Percentiles rank a stretch among this genome's conserved stretches.
Conservation (phyloP, 2,888 invertebrate genomes). For the Dicycla oo region DNA sequence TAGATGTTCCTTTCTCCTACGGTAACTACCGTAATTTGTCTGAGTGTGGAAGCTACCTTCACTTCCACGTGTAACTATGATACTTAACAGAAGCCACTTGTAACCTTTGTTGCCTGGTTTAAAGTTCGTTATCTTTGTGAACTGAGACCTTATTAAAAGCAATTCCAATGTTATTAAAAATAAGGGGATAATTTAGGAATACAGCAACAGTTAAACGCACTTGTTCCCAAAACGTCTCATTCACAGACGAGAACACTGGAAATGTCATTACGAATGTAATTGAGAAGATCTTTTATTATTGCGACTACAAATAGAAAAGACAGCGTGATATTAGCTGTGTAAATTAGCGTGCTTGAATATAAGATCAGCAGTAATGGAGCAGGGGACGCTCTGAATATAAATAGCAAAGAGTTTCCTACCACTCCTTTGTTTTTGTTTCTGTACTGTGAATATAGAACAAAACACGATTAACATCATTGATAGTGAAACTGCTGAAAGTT, state of each 20-base stretch:
- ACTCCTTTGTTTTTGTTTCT: conserved; percentile 45
- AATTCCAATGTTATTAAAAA: conserved; percentile 35
- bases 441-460: conserved; percentile 36
- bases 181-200: conserved; percentile 31
- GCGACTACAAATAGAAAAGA: conserved; percentile 35
- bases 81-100: conserved; percentile 10
- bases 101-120: conserved; percentile 21
- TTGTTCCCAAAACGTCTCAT: conserved; percentile 31
- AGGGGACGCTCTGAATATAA: conserved; percentile 36
- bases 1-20: no score
- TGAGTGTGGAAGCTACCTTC: conserved; percentile 6
- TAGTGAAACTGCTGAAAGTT: conserved; percentile 62
- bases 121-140: conserved; percentile 7
- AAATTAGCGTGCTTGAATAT: conserved; percentile 43
- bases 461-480: conserved; percentile 54
- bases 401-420: conserved; percentile 23
- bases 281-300: conserved; percentile 48
- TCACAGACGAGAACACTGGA: conserved; percentile 24
- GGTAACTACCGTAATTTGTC: conserved; percentile 26
- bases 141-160: conserved; percentile 3
- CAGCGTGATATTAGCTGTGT: conserved; percentile 35
- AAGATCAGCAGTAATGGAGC: conserved; percentile 29
- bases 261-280: conserved; percentile 46
- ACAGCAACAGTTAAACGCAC: conserved; percentile 34
- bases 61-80: neutral